phyloP scores from a whole-genome alignment of 2,113 vertebrate species.

The Suricata suricatta region DNA sequence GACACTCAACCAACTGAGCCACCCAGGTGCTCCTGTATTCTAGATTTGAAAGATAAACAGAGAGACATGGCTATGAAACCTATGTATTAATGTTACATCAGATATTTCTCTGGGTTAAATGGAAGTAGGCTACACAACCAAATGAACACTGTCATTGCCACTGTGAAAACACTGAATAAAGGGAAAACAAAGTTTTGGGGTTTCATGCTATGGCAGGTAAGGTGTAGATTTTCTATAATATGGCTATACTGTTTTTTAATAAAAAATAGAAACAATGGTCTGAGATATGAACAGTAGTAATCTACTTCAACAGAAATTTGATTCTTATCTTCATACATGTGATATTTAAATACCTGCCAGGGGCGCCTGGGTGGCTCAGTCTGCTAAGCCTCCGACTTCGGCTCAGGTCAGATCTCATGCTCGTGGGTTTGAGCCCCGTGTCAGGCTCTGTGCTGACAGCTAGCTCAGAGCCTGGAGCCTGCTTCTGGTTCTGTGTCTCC shows the following conservation, averaged over 20 bases:
- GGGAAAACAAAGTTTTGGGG: background rate
- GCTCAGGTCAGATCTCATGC: no score
- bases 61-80: background rate
- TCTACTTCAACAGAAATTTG: background rate
- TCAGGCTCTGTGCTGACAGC: no score
- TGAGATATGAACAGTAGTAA: background rate
- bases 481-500: no score
- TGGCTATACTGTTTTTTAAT: background rate
- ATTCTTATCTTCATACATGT: background rate
- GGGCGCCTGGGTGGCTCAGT: no score
- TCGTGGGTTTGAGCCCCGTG: no score
- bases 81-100: background rate
- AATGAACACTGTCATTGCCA: background rate
- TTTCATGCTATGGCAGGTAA: background rate
- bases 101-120: slow-evolving; percentile 1
- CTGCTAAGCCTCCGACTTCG: no score
- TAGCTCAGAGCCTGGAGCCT: no score
- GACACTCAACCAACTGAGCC: no score
- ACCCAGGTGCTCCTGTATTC: background rate
- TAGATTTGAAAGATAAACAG: background rate
- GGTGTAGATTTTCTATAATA: background rate
- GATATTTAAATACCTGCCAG: background rate
- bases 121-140: background rate
- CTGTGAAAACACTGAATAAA: background rate
- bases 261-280: background rate